phyloP scores from a whole-genome alignment of 1,140 invertebrate genomes.

The Pogonomyrmex californicus region DNA sequence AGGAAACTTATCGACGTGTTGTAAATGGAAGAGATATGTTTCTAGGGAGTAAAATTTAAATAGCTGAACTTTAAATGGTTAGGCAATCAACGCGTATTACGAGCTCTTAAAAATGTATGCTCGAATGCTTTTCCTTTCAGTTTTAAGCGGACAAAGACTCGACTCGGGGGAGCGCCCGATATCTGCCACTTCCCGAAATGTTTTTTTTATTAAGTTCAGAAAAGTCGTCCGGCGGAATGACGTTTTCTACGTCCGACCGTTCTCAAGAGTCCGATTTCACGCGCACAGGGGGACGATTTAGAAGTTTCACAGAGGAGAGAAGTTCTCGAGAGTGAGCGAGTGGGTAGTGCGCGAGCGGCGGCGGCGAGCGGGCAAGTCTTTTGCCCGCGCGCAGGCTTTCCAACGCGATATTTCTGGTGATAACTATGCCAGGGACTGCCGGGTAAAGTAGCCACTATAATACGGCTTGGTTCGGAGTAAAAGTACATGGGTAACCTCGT shows the following conservation, averaged over 20 bases:
- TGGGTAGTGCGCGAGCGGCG: slow-evolving; percentile 67
- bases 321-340: slow-evolving; percentile 51
- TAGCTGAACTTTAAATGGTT: background rate
- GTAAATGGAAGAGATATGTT: background rate
- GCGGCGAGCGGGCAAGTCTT: slow-evolving; percentile 22
- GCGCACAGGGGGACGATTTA: background rate
- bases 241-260: slow-evolving; percentile 15
- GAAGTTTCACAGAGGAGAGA: slow-evolving; percentile 31
- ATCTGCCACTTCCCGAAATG: slow-evolving; percentile 5
- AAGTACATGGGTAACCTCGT: slow-evolving; percentile 81
- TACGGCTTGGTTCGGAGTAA: slow-evolving; percentile 80
- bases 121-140: background rate
- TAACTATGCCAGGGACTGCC: slow-evolving; percentile 82
- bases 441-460: slow-evolving; percentile 76
- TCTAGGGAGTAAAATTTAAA: background rate
- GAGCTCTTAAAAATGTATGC: background rate
- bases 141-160: background rate
- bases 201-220: slow-evolving; percentile 44
- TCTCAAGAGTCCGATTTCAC: slow-evolving; percentile 49
- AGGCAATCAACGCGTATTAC: background rate
- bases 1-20: background rate
- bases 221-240: slow-evolving; percentile 19
- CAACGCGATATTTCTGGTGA: slow-evolving; percentile 76
- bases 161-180: background rate
- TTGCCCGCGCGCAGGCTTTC: slow-evolving; percentile 67